Percentiles rank a stretch among this genome's conserved stretches.
Evolutionary conservation across 1,140 invertebrate species (phyloP).

Genomic region (Hormaphis cornu): DNA sequence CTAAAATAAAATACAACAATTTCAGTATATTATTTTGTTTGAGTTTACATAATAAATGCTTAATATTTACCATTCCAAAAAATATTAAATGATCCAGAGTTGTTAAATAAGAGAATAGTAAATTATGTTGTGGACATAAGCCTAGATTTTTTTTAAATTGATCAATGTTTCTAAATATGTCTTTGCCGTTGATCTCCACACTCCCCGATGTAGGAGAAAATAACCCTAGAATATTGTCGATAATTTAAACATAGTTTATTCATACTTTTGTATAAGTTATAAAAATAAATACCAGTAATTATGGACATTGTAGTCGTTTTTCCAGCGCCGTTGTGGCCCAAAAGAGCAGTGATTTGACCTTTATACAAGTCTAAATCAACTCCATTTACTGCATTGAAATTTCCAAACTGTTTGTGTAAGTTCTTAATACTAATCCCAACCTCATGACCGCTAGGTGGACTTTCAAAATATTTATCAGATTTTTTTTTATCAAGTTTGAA

Average conservation of each 20-base stretch:
- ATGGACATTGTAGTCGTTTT: constrained; percentile 70
- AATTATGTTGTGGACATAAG: constrained; percentile 89
- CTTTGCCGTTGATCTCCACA: constrained; percentile 55
- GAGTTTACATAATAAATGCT: background rate
- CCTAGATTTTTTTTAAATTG: constrained; percentile 52
- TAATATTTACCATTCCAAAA: constrained; percentile 36
- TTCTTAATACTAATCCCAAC: constrained; percentile 38
- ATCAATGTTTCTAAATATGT: constrained; percentile 48
- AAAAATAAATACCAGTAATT: constrained; percentile 35
- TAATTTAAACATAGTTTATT: background rate
- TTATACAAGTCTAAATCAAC: constrained; percentile 37
- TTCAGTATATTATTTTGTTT: background rate
- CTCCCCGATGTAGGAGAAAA: constrained; percentile 53
- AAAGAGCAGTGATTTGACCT: constrained; percentile 74
- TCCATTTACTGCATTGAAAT: constrained; percentile 36
- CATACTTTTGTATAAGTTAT: background rate
- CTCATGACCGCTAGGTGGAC: constrained; percentile 29
- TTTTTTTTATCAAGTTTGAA: background rate
- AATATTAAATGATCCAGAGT: constrained; percentile 71
- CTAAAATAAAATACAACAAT: constrained; percentile 40
- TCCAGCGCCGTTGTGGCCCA: constrained; percentile 82
- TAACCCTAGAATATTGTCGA: constrained; percentile 45
- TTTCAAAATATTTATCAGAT: constrained; percentile 10
- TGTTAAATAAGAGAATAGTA: constrained; percentile 82
- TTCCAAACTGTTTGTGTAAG: constrained; percentile 38